Evolutionary conservation across 2,888 invertebrate genomes (phyloP).

Genomic region (Aphelenchoides bicaudatus): DNA sequence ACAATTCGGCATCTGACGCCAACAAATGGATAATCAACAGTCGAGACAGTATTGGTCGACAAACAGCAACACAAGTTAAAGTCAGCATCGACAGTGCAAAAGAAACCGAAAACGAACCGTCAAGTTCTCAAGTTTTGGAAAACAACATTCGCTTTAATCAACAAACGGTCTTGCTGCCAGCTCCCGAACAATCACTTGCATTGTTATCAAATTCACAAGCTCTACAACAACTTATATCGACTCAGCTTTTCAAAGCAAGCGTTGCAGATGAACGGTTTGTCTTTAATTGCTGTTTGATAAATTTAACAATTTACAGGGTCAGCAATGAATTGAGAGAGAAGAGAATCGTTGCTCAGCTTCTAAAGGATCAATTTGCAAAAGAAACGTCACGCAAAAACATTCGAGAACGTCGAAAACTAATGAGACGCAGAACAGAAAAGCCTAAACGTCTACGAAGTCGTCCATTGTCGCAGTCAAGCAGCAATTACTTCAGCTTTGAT

Average conservation of each 20-base stretch:
- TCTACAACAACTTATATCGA: neutral
- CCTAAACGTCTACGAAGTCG: neutral
- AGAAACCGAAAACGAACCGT: neutral
- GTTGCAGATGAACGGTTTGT: neutral
- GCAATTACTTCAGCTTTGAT: neutral
- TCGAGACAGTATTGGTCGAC: conserved; percentile 4
- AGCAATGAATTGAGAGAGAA: neutral
- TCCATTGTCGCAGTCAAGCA: neutral
- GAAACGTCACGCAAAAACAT: neutral
- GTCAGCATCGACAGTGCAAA: neutral
- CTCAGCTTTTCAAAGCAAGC: neutral
- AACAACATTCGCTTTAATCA: conserved; percentile 2
- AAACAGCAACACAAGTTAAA: neutral
- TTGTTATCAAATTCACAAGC: neutral
- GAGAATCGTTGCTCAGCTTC: neutral
- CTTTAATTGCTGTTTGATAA: too few relatives aligned
- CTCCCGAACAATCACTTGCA: neutral
- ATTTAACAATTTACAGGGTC: too few relatives aligned
- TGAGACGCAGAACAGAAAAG: neutral
- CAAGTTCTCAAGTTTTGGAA: neutral
- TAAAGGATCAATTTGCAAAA: neutral
- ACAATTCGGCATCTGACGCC: too few relatives aligned
- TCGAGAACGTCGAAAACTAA: neutral
- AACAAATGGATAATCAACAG: conserved; percentile 1
- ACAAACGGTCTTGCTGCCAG: neutral